Evolutionary conservation across 2,113 vertebrate genomes (phyloP), one percentile per base, ranked within the genome.

Genomic region (Barnardius zonarius): DNA sequence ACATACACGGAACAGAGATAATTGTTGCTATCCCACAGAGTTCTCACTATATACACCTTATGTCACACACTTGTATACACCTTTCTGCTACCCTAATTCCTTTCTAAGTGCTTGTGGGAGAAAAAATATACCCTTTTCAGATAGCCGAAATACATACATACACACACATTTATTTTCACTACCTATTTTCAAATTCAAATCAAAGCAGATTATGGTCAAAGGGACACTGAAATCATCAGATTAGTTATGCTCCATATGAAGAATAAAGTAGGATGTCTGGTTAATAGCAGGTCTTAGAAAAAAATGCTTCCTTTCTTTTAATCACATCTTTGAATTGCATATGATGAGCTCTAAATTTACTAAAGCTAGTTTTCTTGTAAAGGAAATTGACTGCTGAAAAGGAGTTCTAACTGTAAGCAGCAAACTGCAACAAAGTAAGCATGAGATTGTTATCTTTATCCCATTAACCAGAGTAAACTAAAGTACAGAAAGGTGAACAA

Each of bases 221-320:
- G 44, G 75, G 93, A 83, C 78, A 83, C 49, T 67, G 68, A 94
- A 95, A 96, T 96, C 39, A 64, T 94, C 93, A 92, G 51, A 96
- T 96, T 93, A 94, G 84, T 87, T 94, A 83, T 92, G 85, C 90
- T 88, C 44, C 70, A 46, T 77, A 63, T 74, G 92, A 92, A 74
- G 68, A 96, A 63, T 80, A 70, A 96, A 96, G 59, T 92, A 59
- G 16, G 51, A 77, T 94, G 41, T 86, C 87, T 95, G 59, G 49
- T 88, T 97, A 95, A 96, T 94, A 88, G 52, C 59, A 93, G 67
- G 37, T 90, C 78, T 80, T 63, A 63, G 54, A 54, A 80, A 94
- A 88, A 86, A 92, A 82, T n/a, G 11, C 62, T 93, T 91, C 35
- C 77, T 39, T 77, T 92, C 80, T 84, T 93, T 96, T 95, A 93